A percentile compares a stretch with the other conserved stretches of the same genome.
Conservation (phyloP, 2,888 invertebrate genomes). For the Himalopsyche tibetana region DNA sequence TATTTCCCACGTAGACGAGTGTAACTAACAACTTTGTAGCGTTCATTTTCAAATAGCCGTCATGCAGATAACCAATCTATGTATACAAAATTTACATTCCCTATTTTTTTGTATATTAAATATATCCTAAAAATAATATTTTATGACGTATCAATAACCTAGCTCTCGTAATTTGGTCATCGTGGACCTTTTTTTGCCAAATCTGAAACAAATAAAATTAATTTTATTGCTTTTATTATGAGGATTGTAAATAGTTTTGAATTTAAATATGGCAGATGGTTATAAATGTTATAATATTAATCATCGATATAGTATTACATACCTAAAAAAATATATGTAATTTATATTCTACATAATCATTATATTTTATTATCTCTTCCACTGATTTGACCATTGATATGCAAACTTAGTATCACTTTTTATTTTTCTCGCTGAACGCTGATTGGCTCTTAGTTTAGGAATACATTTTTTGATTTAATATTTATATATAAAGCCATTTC, state of each 20-base stretch:
- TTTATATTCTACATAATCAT: too few relatives aligned
- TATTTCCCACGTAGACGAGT: too few relatives aligned
- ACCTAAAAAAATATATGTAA: too few relatives aligned
- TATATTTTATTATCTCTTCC: too few relatives aligned
- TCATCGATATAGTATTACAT: too few relatives aligned
- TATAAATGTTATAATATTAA: not conserved
- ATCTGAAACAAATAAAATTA: conserved; percentile 16
- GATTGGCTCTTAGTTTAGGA: too few relatives aligned
- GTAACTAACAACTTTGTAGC: not conserved
- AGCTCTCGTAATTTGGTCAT: not conserved
- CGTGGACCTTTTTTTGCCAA: not conserved
- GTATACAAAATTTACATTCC: not conserved
- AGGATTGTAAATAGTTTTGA: conserved; percentile 34
- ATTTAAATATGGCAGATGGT: conserved; percentile 6
- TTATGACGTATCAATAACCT: not conserved
- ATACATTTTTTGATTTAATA: too few relatives aligned
- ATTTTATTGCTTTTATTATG: conserved; percentile 15
- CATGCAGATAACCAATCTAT: not conserved
- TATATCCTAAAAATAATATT: not conserved
- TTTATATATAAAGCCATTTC: too few relatives aligned
- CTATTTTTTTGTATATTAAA: not conserved
- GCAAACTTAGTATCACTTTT: too few relatives aligned
- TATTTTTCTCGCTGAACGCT: too few relatives aligned
- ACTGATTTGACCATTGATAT: too few relatives aligned
- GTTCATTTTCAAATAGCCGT: not conserved